phyloP scores from a whole-genome alignment of 2,888 invertebrate species.

The Stenodera caucasica region DNA sequence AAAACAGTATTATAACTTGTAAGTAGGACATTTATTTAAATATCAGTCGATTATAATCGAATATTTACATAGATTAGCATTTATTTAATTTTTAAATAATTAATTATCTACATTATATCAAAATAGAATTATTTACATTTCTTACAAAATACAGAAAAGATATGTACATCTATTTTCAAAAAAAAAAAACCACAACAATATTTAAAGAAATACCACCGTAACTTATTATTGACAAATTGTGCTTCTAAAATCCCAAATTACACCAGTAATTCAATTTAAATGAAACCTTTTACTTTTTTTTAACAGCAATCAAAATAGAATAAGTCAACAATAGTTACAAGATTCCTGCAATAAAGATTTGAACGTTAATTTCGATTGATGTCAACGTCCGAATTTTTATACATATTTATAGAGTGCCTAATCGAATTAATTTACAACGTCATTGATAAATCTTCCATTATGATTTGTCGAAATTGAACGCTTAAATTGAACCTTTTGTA shows the following conservation, averaged over 20 bases:
- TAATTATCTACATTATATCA: slow-evolving; percentile 43
- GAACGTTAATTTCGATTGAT: background rate
- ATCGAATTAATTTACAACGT: no score
- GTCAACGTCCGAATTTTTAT: background rate
- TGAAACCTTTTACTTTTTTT: background rate
- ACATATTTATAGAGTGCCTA: no score
- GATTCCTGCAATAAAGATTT: background rate
- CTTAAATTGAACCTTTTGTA: no score
- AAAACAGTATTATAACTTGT: background rate
- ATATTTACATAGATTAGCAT: slow-evolving; percentile 34
- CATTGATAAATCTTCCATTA: no score
- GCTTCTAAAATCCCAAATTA: slow-evolving; percentile 6
- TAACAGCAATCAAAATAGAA: background rate
- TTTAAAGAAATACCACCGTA: slow-evolving; percentile 1
- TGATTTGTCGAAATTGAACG: no score
- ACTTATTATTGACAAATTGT: slow-evolving; percentile 17
- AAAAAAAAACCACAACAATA: slow-evolving; percentile 9
- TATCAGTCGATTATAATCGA: slow-evolving; percentile 44
- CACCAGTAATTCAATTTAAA: background rate
- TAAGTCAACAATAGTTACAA: slow-evolving; percentile 21
- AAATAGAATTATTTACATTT: slow-evolving; percentile 56
- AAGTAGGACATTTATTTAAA: slow-evolving; percentile 39
- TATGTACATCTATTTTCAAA: slow-evolving; percentile 50
- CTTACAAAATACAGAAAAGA: slow-evolving; percentile 54
- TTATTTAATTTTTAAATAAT: slow-evolving; percentile 7